These are phyloP conservation scores for Cryptoblepharus egeriae DNA, from an alignment of 2,797 vertebrate genomes.

Conservation along the genomic window DNA sequence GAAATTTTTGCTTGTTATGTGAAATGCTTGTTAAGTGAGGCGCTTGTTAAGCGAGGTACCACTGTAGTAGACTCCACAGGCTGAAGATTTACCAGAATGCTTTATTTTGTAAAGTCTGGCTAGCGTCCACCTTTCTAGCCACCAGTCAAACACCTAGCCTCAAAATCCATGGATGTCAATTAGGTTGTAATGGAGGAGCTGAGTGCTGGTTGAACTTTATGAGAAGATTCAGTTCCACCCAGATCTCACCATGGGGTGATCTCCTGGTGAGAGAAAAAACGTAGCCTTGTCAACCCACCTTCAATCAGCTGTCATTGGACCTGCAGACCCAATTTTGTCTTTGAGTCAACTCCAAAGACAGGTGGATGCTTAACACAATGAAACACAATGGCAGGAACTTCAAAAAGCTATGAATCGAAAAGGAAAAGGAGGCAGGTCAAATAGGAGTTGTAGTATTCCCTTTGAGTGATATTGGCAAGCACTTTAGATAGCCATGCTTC, in stretches of 20 bases:
- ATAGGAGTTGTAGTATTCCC: neutral
- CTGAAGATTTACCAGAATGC: neutral
- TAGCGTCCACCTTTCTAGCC: neutral
- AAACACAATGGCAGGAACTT: neutral
- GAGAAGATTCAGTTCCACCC: neutral
- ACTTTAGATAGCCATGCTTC: neutral
- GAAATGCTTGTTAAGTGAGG: too few species aligned
- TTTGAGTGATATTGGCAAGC: neutral
- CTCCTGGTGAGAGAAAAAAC: neutral
- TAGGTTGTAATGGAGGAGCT: neutral
- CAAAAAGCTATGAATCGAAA: neutral
- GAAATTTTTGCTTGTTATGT: too few species aligned
- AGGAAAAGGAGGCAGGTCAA: conserved; percentile 7
- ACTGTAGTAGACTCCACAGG: neutral
- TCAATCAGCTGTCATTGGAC: conserved; percentile 14
- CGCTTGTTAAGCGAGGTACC: too few species aligned
- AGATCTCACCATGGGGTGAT: neutral
- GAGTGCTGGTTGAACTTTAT: neutral
- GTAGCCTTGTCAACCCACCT: conserved; percentile 3
- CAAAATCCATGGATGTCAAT: neutral
- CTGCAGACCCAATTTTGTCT: neutral
- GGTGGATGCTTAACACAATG: neutral
- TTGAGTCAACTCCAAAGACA: neutral
- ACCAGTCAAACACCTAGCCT: neutral
- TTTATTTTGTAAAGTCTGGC: neutral